Base-by-base conservation (phyloP, 2,113 vertebrate species). In the Pionites leucogaster region DNA sequence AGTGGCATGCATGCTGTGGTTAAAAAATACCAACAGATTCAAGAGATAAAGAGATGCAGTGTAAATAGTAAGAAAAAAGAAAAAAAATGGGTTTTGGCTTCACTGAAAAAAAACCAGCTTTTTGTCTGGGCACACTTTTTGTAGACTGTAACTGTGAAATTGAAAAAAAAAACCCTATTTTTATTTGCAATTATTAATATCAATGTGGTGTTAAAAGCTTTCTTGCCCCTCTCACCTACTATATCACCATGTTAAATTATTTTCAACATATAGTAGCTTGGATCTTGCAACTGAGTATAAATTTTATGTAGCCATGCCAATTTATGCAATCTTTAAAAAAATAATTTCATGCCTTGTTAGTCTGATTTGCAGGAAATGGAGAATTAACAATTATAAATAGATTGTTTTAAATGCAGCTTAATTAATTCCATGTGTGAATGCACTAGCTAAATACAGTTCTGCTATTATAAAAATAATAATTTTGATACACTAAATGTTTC, bases 331-430 rank as follows among this genome's bases (percentile, higher is more conserved):
- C 17, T 67, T 69, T 72, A 74, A 27, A 80, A 93, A 93, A 92
- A 44, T 49, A 59, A 74, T 57, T 82, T 90, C 47, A 49, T 59
- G 53, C 33, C 63, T 92, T 63, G 64, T 95, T 94, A 93, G 67
- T 65, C 53, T 90, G 70, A 93, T 94, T 80, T 94, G 24, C 70
- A 92, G 92, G 93, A 95, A 96, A 86, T 37, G 27, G 72, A 87
- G 39, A 79, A 82, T 84, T 92, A 94, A 62, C 67, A 67, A 49
- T 93, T 82, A 53, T 77, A 82, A 91, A 92, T 86, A 94, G 80
- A 95, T 64, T 47, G 42, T 53, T 95, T 96, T 74, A 96, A 97
- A 92, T 79, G 42, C 49, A 78, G 59, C 35, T 70, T 92, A 90
- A 91, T 93, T 95, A 86, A 90, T 95, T 93, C 46, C 2, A 35